These are phyloP conservation scores for Drosophila putrida DNA, from an alignment of 2,888 invertebrate species.

Conservation along the genomic window DNA sequence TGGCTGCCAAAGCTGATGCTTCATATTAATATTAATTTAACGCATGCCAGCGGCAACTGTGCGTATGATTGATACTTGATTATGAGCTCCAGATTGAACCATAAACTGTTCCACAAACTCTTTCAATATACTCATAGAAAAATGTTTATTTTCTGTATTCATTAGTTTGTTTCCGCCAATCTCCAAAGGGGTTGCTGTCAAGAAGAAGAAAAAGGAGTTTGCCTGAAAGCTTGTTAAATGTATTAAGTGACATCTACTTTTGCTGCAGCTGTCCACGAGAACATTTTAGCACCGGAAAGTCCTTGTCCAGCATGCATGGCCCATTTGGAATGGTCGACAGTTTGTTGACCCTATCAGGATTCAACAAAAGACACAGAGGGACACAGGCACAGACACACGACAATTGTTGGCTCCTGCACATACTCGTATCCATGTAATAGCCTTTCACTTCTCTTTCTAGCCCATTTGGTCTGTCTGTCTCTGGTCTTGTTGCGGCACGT, in stretches of 20 bases:
- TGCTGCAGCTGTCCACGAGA: constrained; percentile 28
- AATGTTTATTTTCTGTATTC: constrained; percentile 28
- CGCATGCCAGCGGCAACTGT: constrained; percentile 28
- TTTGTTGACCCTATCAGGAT: constrained; percentile 65
- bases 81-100: constrained; percentile 22
- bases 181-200: background rate
- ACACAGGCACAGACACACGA: constrained; percentile 29
- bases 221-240: constrained; percentile 42
- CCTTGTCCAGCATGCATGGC: constrained; percentile 37
- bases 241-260: constrained; percentile 44
- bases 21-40: constrained; percentile 45
- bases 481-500: constrained; percentile 25
- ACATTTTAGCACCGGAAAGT: constrained; percentile 15
- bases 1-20: constrained; percentile 30
- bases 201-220: background rate
- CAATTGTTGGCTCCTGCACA: constrained; percentile 54
- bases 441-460: constrained; percentile 19
- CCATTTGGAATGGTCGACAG: constrained; percentile 55
- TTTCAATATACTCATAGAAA: background rate
- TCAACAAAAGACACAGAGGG: constrained; percentile 21
- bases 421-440: constrained; percentile 23
- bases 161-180: constrained; percentile 29
- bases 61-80: constrained; percentile 63
- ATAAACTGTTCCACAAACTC: constrained; percentile 16
- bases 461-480: constrained; percentile 10